Evolutionary conservation across 2,888 invertebrate species (phyloP), one percentile per base, ranked within the genome.

Genomic region (Sturmia bella): DNA sequence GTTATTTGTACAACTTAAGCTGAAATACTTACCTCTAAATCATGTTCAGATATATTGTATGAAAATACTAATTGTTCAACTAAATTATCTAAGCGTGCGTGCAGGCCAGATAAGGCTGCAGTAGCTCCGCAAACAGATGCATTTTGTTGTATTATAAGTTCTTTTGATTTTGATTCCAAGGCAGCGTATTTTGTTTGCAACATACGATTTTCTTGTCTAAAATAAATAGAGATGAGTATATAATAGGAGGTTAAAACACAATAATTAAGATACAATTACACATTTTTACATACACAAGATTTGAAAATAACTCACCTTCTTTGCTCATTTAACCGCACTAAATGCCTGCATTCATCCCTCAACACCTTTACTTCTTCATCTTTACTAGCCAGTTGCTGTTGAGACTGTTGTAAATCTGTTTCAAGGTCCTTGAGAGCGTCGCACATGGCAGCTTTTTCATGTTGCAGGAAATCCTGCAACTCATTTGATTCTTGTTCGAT

Each of bases 391-490:
- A 94, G 70, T 87, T 90, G 87, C 81, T 91, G 82, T 86, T 91
- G 88, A 78, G 88, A 84, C 74, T 86, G 85, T 86, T 87, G 85
- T 86, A 88, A 87, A 39, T 89, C 90, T n/a, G 75, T 73, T 84
- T 97, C 97, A 1, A 95, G 92, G 85, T 97, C 97, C 48, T 94
- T 93, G 52, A 97, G 92, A 0, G 96, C 95, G 87, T 97, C 96
- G 21, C 94, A 93, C 85, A 97, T 92, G 9, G 96, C 94, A 5
- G 94, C 93, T 86, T 97, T 97, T 91, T 97, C 97, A 11, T 95
- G 95, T 86, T 96, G 96, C 83, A 97, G 92, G 89, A 97, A 97
- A 88, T 97, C 97, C 88, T 96, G 96, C 91, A 97, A 92, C 91
- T 97, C 97, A 2, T 93, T 92, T 32, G 96, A 94, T 89, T 97